A percentile compares a stretch with the other conserved stretches of the same genome.
Evolutionary conservation across 2,888 invertebrate genomes (phyloP).

Genomic region (Osmoderma eremita): DNA sequence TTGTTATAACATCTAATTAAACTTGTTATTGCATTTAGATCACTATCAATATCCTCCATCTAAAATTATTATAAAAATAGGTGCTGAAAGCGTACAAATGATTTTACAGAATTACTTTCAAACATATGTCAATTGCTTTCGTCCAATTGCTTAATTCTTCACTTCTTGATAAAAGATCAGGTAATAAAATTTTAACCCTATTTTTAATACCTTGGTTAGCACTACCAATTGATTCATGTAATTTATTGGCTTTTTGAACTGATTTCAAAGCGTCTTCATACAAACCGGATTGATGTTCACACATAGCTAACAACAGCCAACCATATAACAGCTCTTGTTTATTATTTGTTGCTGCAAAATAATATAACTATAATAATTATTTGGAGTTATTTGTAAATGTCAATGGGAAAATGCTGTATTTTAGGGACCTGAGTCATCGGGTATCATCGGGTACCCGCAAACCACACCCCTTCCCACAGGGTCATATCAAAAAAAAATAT

Average conservation of each 20-base stretch:
- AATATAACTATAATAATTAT: not conserved
- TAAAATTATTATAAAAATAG: constrained; percentile 11
- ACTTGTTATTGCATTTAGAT: constrained; percentile 41
- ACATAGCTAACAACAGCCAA: constrained; percentile 65
- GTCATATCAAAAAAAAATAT: too few species aligned
- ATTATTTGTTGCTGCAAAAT: constrained; percentile 48
- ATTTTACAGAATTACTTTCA: constrained; percentile 55
- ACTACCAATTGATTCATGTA: constrained; percentile 55
- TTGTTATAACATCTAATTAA: constrained; percentile 61
- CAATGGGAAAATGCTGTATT: not conserved
- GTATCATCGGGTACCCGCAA: too few species aligned
- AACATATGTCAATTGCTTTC: constrained; percentile 58
- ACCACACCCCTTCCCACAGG: too few species aligned
- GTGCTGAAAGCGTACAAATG: not conserved
- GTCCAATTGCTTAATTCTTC: constrained; percentile 65
- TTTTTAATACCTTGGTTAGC: constrained; percentile 54
- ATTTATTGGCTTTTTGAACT: constrained; percentile 59
- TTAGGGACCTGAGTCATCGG: too few species aligned
- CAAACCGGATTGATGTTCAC: constrained; percentile 66
- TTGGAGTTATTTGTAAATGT: not conserved
- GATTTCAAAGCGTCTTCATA: constrained; percentile 65
- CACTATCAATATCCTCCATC: constrained; percentile 1
- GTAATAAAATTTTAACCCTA: constrained; percentile 56
- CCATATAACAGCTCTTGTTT: constrained; percentile 64
- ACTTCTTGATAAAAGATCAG: constrained; percentile 63